A percentile compares a stretch with the other conserved stretches of the same genome.
These are phyloP conservation scores for Sigmodon hispidus DNA, from an alignment of 2,113 vertebrate species.

Conservation along the genomic window DNA sequence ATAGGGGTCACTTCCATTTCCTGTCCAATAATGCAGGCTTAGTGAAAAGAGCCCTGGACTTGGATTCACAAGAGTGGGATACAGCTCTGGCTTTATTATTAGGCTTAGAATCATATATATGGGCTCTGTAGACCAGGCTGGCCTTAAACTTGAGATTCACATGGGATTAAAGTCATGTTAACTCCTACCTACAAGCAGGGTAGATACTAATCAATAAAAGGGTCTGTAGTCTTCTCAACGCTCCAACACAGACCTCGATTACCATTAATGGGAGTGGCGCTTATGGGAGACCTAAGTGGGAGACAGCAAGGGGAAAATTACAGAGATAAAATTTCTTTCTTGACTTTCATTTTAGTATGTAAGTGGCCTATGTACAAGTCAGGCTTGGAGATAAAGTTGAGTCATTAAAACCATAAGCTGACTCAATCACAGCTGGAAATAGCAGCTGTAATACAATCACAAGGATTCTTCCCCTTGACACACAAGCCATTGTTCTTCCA, in stretches of 20 bases:
- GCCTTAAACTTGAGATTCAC: not conserved
- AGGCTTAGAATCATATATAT: not conserved
- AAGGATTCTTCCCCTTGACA: constrained; percentile 78
- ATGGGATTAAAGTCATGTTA: not conserved
- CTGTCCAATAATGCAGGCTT: not conserved
- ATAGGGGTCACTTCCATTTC: not conserved
- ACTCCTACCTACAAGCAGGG: not conserved
- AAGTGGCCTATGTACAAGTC: constrained; percentile 68
- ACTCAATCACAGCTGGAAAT: constrained; percentile 64
- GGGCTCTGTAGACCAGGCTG: not conserved
- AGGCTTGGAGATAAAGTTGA: constrained; percentile 66
- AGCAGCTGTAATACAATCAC: constrained; percentile 57
- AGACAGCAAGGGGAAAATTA: not conserved
- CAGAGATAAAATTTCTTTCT: constrained; percentile 16
- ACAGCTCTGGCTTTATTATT: not conserved
- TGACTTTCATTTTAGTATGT: constrained; percentile 45
- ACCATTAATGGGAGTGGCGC: no score
- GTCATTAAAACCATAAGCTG: constrained; percentile 72
- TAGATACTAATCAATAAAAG: not conserved
- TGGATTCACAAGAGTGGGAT: not conserved
- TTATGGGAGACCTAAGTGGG: no score
- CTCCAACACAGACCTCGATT: not conserved
- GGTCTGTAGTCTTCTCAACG: not conserved
- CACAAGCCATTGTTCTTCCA: constrained; percentile 67
- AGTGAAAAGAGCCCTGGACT: not conserved